Conservation (phyloP, 2,797 vertebrate species). For the Cossypha dichroa region DNA sequence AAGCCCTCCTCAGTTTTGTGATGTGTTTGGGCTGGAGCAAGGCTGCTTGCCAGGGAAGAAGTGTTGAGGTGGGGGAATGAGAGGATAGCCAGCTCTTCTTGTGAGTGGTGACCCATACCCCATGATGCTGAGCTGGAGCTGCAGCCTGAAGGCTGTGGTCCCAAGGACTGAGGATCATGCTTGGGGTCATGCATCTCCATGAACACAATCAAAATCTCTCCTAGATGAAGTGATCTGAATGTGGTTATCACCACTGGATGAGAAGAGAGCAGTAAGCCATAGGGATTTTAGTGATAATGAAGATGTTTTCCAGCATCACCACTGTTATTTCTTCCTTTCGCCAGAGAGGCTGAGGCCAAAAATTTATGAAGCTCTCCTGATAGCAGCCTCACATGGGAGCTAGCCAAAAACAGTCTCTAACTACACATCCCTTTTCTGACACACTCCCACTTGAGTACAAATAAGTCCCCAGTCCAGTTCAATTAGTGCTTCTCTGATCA, state of each 20-base stretch:
- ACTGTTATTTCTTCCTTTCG: neutral
- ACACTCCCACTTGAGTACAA: neutral
- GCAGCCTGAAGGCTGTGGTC: neutral
- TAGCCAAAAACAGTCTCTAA: neutral
- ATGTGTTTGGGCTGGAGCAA: neutral
- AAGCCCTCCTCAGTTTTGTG: neutral
- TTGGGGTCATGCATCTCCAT: neutral
- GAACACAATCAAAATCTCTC: neutral
- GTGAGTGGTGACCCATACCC: rapidly evolving
- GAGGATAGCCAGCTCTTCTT: neutral
- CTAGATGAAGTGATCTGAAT: neutral
- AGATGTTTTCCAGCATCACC: neutral
- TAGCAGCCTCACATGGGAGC: neutral
- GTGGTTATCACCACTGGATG: neutral
- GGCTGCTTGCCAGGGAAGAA: neutral
- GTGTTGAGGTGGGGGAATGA: rapidly evolving
- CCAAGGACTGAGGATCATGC: rapidly evolving
- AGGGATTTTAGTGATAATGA: neutral
- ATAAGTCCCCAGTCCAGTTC: neutral
- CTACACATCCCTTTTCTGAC: neutral
- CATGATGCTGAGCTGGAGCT: neutral
- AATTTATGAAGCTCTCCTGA: neutral
- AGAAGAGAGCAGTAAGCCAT: neutral
- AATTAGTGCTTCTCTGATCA: neutral
- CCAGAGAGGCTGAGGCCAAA: neutral